Conservation (phyloP, 2,113 vertebrate species). For the Tenebrosternarchus preto region DNA sequence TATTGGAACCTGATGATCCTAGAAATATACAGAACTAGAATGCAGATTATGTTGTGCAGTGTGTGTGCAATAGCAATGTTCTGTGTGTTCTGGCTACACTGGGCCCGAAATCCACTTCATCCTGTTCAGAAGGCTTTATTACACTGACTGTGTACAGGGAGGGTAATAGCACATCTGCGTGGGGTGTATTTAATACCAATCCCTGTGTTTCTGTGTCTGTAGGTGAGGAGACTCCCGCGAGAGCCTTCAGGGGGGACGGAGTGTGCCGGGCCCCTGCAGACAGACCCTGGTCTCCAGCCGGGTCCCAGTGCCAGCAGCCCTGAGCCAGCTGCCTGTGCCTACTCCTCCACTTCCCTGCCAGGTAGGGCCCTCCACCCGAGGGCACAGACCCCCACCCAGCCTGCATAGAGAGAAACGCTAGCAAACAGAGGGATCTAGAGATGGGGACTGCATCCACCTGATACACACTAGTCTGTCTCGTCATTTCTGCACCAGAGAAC, state of each 20-base stretch:
- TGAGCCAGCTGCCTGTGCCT: conserved; percentile 55
- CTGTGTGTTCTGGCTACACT: not conserved
- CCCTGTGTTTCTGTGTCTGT: conserved; percentile 56
- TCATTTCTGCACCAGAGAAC: not conserved
- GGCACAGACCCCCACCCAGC: not conserved
- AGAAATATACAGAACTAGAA: not conserved
- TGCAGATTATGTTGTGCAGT: not conserved
- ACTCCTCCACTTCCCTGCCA: conserved; percentile 63
- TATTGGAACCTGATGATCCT: not conserved
- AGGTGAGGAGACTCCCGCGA: conserved; percentile 81
- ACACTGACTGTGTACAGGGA: too few relatives aligned
- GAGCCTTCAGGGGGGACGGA: conserved; percentile 57
- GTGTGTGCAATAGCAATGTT: not conserved
- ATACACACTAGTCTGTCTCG: too few relatives aligned
- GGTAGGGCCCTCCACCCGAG: conserved; percentile 63
- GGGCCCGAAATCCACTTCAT: not conserved
- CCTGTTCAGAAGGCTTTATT: not conserved
- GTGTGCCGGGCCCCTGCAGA: conserved; percentile 48
- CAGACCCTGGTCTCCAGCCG: conserved; percentile 56
- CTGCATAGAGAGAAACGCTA: conserved; percentile 67
- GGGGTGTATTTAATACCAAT: not conserved
- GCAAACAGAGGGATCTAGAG: conserved; percentile 44
- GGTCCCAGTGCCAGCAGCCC: conserved; percentile 60
- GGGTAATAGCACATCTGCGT: too few relatives aligned
- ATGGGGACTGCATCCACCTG: not conserved